Conservation (phyloP, 2,113 vertebrate genomes). For the Platycercus adscitus region DNA sequence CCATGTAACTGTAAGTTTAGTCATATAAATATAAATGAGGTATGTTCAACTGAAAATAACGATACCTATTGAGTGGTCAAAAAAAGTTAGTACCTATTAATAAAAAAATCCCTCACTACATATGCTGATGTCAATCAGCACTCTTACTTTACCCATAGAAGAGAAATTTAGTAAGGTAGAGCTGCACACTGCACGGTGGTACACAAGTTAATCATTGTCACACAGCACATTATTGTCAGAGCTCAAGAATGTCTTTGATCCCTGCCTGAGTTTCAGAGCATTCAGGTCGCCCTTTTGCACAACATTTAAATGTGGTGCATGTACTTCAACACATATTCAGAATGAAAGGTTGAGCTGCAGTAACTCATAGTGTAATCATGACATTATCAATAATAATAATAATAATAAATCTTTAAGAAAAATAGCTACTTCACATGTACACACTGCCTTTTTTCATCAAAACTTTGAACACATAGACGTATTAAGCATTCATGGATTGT, state of each 20-base stretch:
- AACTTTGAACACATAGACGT: not conserved
- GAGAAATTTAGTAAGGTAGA: not conserved
- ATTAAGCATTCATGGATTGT: not conserved
- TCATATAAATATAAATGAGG: constrained; percentile 27
- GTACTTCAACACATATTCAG: not conserved
- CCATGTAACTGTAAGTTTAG: constrained; percentile 12
- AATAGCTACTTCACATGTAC: not conserved
- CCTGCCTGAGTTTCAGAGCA: not conserved
- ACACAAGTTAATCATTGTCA: not conserved
- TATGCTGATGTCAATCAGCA: not conserved
- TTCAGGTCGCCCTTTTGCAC: not conserved
- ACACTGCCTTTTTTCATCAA: not conserved
- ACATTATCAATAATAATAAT: not conserved
- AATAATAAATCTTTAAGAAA: not conserved
- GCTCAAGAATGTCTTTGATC: constrained; percentile 31
- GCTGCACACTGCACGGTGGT: not conserved
- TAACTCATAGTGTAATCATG: not conserved
- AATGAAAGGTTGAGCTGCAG: not conserved
- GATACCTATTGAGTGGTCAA: not conserved
- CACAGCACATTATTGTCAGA: constrained; percentile 5
- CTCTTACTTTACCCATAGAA: not conserved
- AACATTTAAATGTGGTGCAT: not conserved
- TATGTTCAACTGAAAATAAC: constrained; percentile 1
- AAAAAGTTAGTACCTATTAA: constrained; percentile 19
- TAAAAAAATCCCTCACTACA: constrained; percentile 5